Evolutionary conservation across 2,113 vertebrate species (phyloP).

Genomic region (Cairina moschata): DNA sequence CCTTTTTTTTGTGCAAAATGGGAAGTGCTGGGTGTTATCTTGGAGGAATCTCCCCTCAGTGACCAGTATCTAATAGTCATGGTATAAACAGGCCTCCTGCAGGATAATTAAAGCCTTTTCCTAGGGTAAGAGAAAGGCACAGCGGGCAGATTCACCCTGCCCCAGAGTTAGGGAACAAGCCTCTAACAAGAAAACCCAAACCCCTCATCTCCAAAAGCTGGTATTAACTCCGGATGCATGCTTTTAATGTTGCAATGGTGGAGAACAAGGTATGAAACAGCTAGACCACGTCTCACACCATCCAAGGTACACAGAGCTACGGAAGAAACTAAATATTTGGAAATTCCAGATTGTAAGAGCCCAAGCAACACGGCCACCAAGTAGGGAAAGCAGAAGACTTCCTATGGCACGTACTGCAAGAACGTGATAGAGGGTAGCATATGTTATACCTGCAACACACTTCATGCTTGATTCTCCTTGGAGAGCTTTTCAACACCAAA

Average conservation of each 20-base stretch:
- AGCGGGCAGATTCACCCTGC: background rate
- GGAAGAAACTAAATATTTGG: slow-evolving; percentile 13
- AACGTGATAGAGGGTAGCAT: background rate
- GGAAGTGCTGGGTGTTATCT: background rate
- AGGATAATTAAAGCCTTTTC: background rate
- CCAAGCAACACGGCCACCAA: background rate
- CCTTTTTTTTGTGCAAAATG: background rate
- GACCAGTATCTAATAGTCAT: background rate
- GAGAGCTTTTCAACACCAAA: slow-evolving; percentile 31
- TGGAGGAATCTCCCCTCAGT: background rate
- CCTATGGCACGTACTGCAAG: background rate
- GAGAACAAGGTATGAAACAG: background rate
- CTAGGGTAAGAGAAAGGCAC: background rate
- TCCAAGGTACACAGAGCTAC: background rate
- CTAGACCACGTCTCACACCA: background rate
- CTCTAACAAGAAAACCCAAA: background rate
- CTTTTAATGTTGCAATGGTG: background rate
- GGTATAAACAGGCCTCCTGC: background rate
- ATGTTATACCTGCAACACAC: background rate
- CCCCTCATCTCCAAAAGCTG: background rate
- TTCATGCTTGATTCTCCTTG: background rate
- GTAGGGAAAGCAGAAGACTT: background rate
- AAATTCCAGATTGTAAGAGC: background rate
- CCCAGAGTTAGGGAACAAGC: background rate
- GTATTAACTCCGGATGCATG: background rate